Evolutionary conservation across 2,797 vertebrate species (phyloP).

Genomic region (Sebastes taczanowskii): DNA sequence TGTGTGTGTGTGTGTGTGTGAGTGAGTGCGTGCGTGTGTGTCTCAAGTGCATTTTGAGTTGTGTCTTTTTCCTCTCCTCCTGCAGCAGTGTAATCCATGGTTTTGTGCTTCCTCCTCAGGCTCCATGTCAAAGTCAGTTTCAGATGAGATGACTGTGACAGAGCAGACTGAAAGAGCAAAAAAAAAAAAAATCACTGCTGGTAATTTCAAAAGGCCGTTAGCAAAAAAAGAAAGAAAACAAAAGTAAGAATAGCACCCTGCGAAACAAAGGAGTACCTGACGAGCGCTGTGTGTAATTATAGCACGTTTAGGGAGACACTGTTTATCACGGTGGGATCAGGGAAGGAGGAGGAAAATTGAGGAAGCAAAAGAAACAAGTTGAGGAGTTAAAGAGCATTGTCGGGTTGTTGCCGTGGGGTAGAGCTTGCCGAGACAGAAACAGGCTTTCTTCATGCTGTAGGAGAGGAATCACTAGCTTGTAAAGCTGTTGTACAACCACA

Average conservation of each 20-base stretch:
- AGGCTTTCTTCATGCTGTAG: slow-evolving; percentile 58
- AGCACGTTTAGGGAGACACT: slow-evolving; percentile 58
- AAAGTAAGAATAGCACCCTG: slow-evolving; percentile 45
- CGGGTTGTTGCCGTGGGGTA: slow-evolving; percentile 54
- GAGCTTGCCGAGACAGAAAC: slow-evolving; percentile 57
- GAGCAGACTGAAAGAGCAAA: slow-evolving; percentile 48
- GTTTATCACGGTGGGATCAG: slow-evolving; percentile 50
- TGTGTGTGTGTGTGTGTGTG: not conserved
- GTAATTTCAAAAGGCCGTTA: slow-evolving; percentile 60
- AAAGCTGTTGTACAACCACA: slow-evolving; percentile 36
- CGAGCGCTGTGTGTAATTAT: slow-evolving; percentile 58
- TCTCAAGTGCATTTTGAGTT: slow-evolving; percentile 4
- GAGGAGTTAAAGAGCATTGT: slow-evolving; percentile 54
- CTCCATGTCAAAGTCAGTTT: slow-evolving; percentile 71
- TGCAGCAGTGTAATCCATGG: slow-evolving; percentile 54
- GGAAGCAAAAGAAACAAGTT: slow-evolving; percentile 36
- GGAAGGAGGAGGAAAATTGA: slow-evolving; percentile 41
- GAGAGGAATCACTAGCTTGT: slow-evolving; percentile 45
- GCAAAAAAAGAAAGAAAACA: slow-evolving; percentile 19
- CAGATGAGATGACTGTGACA: slow-evolving; percentile 64
- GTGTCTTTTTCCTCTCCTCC: slow-evolving; percentile 27
- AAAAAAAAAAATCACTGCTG: slow-evolving; percentile 20
- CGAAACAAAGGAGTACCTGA: slow-evolving; percentile 53
- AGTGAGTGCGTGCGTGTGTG: not conserved
- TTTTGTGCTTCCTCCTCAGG: slow-evolving; percentile 62